Percentiles rank a stretch among this genome's conserved stretches.
Evolutionary conservation across 2,888 invertebrate species (phyloP).

Genomic region (Stenodema calcarata): DNA sequence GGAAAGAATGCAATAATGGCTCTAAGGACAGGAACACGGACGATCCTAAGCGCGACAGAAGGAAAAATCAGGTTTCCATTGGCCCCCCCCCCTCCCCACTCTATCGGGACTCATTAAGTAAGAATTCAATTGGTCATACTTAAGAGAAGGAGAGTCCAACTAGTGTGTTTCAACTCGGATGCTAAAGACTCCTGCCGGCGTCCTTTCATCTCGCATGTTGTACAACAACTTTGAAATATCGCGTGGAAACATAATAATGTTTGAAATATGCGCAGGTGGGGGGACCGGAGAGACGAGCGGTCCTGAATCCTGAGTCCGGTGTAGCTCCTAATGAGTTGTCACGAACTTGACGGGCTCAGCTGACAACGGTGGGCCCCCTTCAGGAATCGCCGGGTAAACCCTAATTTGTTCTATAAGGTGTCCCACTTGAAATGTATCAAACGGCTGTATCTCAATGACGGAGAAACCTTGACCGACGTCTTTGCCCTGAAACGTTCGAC

Average conservation of each 20-base stretch:
- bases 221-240: conserved; percentile 32
- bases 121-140: conserved; percentile 40
- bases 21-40: conserved; percentile 11
- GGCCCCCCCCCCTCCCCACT: not conserved
- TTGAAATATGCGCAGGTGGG: conserved; percentile 4
- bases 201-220: conserved; percentile 34
- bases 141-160: conserved; percentile 9
- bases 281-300: not conserved
- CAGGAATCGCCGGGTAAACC: not conserved
- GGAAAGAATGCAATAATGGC: conserved; percentile 36
- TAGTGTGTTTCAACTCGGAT: conserved; percentile 24
- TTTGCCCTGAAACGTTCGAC: too few species aligned
- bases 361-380: not conserved
- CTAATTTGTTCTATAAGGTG: not conserved
- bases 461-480: not conserved
- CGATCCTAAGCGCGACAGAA: conserved; percentile 22
- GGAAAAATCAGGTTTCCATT: conserved; percentile 29
- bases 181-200: conserved; percentile 23
- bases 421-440: conserved; percentile 9
- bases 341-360: not conserved
- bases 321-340: conserved; percentile 9
- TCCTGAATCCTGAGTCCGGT: not conserved
- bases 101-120: conserved; percentile 38
- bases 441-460: not conserved
- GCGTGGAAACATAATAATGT: conserved; percentile 16